Conservation (phyloP, 1,140 invertebrate species). For the Neelides sp. region DNA sequence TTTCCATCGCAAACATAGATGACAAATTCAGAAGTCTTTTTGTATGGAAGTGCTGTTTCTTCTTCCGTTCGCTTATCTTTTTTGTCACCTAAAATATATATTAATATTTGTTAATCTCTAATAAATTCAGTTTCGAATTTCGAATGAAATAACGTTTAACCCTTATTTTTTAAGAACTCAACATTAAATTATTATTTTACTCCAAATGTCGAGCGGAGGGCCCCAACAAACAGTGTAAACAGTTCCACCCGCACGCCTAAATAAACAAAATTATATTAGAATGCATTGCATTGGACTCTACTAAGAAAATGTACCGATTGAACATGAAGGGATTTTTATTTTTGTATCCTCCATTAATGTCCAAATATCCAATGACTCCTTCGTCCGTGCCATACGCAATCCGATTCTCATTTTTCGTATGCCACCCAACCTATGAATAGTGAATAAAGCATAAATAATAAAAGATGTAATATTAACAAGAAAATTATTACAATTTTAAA, state of each 20-base stretch:
- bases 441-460: not conserved
- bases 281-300: too few relatives aligned
- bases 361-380: constrained; percentile 22
- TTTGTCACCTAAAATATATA: not conserved
- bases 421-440: constrained; percentile 22
- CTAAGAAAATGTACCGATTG: too few relatives aligned
- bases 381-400: constrained; percentile 25
- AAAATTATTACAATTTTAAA: not conserved
- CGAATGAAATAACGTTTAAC: not conserved
- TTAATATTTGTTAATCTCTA: not conserved
- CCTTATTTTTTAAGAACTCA: not conserved
- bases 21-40: too few relatives aligned
- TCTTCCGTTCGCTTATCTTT: not conserved
- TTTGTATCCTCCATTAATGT: constrained; percentile 13
- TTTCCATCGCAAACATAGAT: too few relatives aligned
- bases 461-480: not conserved
- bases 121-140: not conserved
- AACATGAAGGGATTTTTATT: constrained; percentile 11
- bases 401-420: constrained; percentile 17
- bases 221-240: constrained; percentile 28
- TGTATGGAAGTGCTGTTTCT: constrained; percentile 9
- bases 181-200: constrained; percentile 2
- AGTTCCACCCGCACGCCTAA: constrained; percentile 15
- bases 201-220: constrained; percentile 7
- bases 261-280: too few relatives aligned